Base-by-base conservation (phyloP, 2,113 vertebrate genomes). In the Pseudopipra pipra region DNA sequence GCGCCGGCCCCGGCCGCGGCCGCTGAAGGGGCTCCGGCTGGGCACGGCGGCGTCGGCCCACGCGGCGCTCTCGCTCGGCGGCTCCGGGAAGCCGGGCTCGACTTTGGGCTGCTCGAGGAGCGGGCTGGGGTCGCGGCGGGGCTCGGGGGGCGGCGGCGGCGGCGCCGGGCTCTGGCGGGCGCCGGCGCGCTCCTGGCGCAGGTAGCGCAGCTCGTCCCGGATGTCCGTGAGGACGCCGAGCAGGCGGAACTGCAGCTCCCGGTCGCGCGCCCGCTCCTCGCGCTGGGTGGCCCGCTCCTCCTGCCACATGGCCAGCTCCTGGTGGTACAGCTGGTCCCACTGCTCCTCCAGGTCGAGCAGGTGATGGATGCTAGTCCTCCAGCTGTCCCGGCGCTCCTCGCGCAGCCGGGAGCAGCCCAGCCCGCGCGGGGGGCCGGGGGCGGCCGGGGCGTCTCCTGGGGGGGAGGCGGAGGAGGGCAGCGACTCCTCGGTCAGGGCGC, bases 321-420 rank as follows among this genome's bases (percentile, higher is more conserved):
- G 95, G 71, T 97, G 96, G 90, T 97, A 97, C 82, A 97, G 90
- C 44, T 93, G 94, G 80, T 97, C 97, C 97, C 97, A 96, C 74
- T 96, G 96, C 70, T 97, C 96, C 93, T 97, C 97, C 94, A 97
- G 94, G 80, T 97, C 97, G 33, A 97, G 89, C 73, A 97, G 86
- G 39, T 96, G 92, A 16, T 95, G 95, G 87, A 96, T 90, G 58
- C 95, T 97, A 93, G 97, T 96, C 93, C 93, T 90, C 96, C 96
- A 97, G 71, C 88, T 81, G 19, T 92, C 95, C 17, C 89, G 84
- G 22, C 76, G 73, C 7, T 94, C 92, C 6, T 96, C 94, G 14
- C 89, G 85, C 25, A 91, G 81, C 33, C 79, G 93, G 27, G 93
- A 90, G 73, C 94, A 96, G 71, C 96, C 97, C 49, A 79, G 54